Percentiles rank a stretch among this genome's conserved stretches.
Evolutionary conservation across 2,888 invertebrate species (phyloP).

Genomic region (Heliconius aoede): DNA sequence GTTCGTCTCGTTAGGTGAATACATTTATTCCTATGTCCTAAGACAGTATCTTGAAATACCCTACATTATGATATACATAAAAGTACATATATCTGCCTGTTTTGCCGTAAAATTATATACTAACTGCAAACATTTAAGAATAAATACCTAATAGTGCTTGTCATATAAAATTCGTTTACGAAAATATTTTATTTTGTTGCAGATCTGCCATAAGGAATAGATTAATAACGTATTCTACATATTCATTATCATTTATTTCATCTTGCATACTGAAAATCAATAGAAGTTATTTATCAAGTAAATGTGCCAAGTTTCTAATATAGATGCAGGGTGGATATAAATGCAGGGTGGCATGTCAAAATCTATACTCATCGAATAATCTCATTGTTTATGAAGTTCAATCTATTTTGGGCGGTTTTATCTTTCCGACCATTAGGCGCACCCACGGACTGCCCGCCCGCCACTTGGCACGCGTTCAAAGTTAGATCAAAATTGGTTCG

Average conservation of each 20-base stretch:
- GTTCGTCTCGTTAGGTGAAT: background rate
- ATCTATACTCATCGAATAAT: constrained; percentile 37
- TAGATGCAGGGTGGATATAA: constrained; percentile 36
- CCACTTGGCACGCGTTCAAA: constrained; percentile 76
- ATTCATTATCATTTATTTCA: background rate
- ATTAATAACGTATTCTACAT: background rate
- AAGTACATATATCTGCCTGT: background rate
- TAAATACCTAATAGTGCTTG: no score
- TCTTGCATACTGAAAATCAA: constrained; percentile 15
- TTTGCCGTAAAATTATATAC: no score
- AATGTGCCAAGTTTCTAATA: constrained; percentile 37
- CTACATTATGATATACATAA: background rate
- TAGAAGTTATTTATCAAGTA: constrained; percentile 34
- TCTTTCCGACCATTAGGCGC: constrained; percentile 77
- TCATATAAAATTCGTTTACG: no score
- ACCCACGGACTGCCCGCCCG: constrained; percentile 65
- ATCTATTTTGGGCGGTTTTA: constrained; percentile 78
- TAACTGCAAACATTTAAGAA: background rate
- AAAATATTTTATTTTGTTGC: no score
- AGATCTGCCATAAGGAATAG: background rate
- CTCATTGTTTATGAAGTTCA: constrained; percentile 77
- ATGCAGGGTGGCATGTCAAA: constrained; percentile 31
- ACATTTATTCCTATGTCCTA: no score
- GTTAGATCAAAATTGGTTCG: constrained; percentile 78
- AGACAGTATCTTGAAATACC: background rate